Conservation (phyloP, 2,888 invertebrate species). For the Camptogramma bilineatum region DNA sequence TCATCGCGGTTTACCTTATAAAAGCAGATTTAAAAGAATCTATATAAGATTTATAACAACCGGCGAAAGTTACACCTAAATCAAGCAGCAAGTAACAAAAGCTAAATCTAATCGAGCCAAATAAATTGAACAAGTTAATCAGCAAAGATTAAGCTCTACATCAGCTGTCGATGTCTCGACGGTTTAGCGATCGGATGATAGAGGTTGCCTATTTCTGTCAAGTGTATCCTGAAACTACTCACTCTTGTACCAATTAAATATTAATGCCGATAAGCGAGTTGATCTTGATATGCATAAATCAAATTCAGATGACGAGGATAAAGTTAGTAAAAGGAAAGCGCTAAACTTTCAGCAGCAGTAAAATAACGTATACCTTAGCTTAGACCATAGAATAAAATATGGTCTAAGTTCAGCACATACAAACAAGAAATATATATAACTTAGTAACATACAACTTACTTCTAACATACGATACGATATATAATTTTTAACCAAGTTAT, state of each 20-base stretch:
- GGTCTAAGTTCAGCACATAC: neutral
- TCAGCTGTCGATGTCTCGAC: conserved; percentile 11
- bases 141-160: conserved; percentile 6
- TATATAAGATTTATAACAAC: no score
- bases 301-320: neutral
- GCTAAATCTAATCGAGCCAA: conserved; percentile 1
- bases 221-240: neutral
- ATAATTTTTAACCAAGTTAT: no score
- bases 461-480: no score
- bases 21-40: no score
- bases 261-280: conserved; percentile 1
- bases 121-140: conserved; percentile 1
- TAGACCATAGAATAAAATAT: no score
- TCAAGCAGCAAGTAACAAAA: neutral
- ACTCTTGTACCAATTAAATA: conserved; percentile 4
- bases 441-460: no score
- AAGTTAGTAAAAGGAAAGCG: neutral
- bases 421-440: neutral
- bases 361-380: no score
- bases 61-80: neutral
- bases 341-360: no score
- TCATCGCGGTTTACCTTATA: no score
- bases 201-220: conserved; percentile 2
- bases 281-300: neutral
- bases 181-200: conserved; percentile 6